A percentile compares a stretch with the other conserved stretches of the same genome.
These are phyloP conservation scores for Gari tellinella DNA, from an alignment of 2,888 invertebrate genomes.

Conservation along the genomic window DNA sequence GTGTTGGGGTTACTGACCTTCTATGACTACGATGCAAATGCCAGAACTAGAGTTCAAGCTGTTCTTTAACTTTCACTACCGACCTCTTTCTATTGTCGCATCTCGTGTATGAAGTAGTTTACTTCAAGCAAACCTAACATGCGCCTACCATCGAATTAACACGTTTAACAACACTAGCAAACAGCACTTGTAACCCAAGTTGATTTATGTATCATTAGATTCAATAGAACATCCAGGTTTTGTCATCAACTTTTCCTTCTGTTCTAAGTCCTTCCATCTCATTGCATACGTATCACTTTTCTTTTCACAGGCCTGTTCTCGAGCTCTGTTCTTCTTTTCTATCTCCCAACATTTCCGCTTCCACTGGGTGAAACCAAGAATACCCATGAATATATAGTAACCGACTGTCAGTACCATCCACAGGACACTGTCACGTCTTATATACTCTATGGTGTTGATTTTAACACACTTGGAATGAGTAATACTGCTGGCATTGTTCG, in stretches of 20 bases:
- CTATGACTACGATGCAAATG: too few relatives aligned
- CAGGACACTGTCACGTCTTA: slow-evolving; percentile 60
- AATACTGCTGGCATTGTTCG: slow-evolving; percentile 37
- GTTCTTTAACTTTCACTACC: too few relatives aligned
- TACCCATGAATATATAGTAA: slow-evolving; percentile 55
- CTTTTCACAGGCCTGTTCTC: not conserved
- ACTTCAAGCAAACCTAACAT: too few relatives aligned
- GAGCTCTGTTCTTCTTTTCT: slow-evolving; percentile 18
- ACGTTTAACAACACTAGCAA: too few relatives aligned
- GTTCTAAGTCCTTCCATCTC: slow-evolving; percentile 48
- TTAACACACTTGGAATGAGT: slow-evolving; percentile 60
- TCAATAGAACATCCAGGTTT: slow-evolving; percentile 54
- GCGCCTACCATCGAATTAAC: too few relatives aligned
- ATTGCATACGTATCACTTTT: slow-evolving; percentile 11
- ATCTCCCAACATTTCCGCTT: slow-evolving; percentile 42
- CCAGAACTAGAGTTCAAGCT: too few relatives aligned
- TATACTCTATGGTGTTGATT: slow-evolving; percentile 61
- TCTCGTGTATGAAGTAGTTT: too few relatives aligned
- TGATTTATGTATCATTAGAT: slow-evolving; percentile 19
- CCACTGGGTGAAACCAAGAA: slow-evolving; percentile 62
- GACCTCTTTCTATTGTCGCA: too few relatives aligned
- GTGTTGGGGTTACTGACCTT: too few relatives aligned
- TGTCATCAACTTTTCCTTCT: slow-evolving; percentile 37
- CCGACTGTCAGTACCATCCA: slow-evolving; percentile 53
- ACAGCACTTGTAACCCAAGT: too few relatives aligned